Evolutionary conservation across 2,113 vertebrate genomes (phyloP), one percentile per base, ranked within the genome.

Genomic region (Channa maculata): DNA sequence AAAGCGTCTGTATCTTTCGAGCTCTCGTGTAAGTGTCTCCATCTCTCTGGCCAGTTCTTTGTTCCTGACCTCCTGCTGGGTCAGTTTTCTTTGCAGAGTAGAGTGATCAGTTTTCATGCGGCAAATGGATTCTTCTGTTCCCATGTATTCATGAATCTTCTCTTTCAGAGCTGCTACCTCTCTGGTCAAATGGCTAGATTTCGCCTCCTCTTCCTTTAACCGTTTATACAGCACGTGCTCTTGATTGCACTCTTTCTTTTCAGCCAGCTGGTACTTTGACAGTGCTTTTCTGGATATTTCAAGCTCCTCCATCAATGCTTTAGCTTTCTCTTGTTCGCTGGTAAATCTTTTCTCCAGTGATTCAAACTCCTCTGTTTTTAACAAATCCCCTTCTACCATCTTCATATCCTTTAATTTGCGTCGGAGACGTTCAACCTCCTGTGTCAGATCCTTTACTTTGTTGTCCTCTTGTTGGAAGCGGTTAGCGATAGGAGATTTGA

Each of bases 131-230:
- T 98, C 96, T 80, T 99, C 97, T 12, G 96, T 96, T 75, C 95
- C 94, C 96, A 96, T 96, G 45, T 96, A 97, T 58, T 97, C 96
- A 37, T 98, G 96, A 86, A 99, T 96, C 90, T 98, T 98, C 85
- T 99, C 97, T 87, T 98, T 99, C 55, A 99, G 91, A 77, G 95
- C 95, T 65, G 95, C 95, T 4, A 97, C 97, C 90, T 99, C 97
- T 88, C 95, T 95, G 53, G 94, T 96, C 69, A 99, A 91, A 55
- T 98, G 96, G 46, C 96, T 96, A 0, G 97, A 97, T 83, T 97
- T 99, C 3, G 95, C 94, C 89, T 96, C 97, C 81, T 99, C 97
- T 38, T 99, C 97, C 88, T 94, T 96, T 53, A 99, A 90, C 64
- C 95, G 96, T 88, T 95, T 96, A 54, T 97, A 96, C 76, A 98